Conservation (phyloP, 2,113 vertebrate species). For the Illadopsis cleaveri region DNA sequence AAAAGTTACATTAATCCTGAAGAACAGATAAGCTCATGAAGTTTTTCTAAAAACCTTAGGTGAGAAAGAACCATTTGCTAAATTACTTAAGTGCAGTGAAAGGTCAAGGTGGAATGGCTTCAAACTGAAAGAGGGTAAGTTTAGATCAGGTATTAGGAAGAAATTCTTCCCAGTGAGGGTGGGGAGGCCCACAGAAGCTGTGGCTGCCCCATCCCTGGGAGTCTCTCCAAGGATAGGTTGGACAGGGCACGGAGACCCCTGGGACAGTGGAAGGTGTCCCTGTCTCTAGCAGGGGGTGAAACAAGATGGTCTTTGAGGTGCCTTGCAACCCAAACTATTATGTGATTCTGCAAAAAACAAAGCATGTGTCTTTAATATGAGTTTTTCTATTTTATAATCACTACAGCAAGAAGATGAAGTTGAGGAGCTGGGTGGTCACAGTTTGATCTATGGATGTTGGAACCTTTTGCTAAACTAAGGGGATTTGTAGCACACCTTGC, state of each 20-base stretch:
- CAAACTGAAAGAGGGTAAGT: background rate
- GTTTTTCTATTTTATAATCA: conserved; percentile 27
- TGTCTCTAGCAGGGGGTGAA: background rate
- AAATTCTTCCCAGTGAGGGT: background rate
- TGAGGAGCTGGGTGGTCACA: conserved; percentile 20
- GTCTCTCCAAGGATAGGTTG: background rate
- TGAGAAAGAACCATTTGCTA: background rate
- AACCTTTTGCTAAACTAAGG: conserved; percentile 30
- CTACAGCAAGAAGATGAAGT: conserved; percentile 17
- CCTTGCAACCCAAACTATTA: background rate
- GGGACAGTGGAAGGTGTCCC: background rate
- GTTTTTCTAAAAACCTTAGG: background rate
- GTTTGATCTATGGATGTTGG: conserved; percentile 47
- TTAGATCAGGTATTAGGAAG: background rate
- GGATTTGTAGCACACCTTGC: background rate
- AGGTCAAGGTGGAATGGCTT: background rate
- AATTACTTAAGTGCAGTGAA: background rate
- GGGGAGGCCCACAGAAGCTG: background rate
- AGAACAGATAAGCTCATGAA: background rate
- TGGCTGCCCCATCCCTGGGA: background rate
- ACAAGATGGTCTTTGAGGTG: background rate
- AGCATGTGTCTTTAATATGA: background rate
- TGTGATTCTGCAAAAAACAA: background rate
- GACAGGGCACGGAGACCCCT: background rate
- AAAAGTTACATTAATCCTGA: background rate